These are phyloP conservation scores for Trematomus bernacchii DNA, from an alignment of 2,797 vertebrate species.

Conservation along the genomic window DNA sequence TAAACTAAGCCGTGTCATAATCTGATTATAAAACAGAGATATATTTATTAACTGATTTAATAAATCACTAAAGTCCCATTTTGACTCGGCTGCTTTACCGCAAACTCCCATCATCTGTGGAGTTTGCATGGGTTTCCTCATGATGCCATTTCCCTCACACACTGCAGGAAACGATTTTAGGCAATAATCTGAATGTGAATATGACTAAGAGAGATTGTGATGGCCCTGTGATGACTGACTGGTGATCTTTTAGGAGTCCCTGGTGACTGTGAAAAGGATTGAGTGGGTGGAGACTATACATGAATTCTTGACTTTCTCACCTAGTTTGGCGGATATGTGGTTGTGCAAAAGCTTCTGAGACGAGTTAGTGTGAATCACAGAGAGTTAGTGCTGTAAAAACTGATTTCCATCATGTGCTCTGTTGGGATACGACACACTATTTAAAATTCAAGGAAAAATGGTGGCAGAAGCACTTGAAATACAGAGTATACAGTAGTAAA, in stretches of 20 bases:
- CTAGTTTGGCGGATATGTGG: slow-evolving; percentile 47
- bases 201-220: slow-evolving; percentile 44
- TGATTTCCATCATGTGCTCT: slow-evolving; percentile 53
- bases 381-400: slow-evolving; percentile 42
- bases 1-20: too few relatives aligned
- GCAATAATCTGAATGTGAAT: slow-evolving; percentile 44
- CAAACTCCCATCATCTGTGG: slow-evolving; percentile 23
- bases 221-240: slow-evolving; percentile 56
- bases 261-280: slow-evolving; percentile 59
- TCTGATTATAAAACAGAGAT: too few relatives aligned
- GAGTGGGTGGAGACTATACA: slow-evolving; percentile 64
- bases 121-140: slow-evolving; percentile 47
- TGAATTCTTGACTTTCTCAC: slow-evolving; percentile 57
- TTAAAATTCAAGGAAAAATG: slow-evolving; percentile 24
- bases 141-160: slow-evolving; percentile 50
- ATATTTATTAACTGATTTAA: slow-evolving; percentile 2
- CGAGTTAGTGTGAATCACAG: slow-evolving; percentile 46
- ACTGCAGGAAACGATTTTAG: slow-evolving; percentile 47
- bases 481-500: slow-evolving; percentile 42
- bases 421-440: slow-evolving; percentile 48
- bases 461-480: slow-evolving; percentile 40
- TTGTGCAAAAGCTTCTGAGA: slow-evolving; percentile 52
- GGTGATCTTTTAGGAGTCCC: slow-evolving; percentile 55
- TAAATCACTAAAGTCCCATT: slow-evolving; percentile 6
- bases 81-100: slow-evolving; percentile 22